Conservation (phyloP, 2,797 vertebrate genomes). For the Galagoides demidoff region DNA sequence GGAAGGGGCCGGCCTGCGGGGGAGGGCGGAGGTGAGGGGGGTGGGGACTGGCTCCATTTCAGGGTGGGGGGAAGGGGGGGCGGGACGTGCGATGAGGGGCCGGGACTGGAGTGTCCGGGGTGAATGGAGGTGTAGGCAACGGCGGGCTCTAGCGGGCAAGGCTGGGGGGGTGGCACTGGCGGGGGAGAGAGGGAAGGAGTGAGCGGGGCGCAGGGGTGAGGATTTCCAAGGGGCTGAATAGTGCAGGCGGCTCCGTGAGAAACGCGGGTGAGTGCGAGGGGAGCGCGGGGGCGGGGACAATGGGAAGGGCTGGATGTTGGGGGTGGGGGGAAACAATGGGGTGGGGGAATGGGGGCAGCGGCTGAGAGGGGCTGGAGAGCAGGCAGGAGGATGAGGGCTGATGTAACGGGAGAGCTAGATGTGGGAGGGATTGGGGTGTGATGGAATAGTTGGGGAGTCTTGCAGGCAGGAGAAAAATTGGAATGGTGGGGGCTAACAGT, state of each 20-base stretch:
- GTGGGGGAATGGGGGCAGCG: slow-evolving; percentile 54
- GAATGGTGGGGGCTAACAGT: slow-evolving; percentile 4
- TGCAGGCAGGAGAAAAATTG: neutral
- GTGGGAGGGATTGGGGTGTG: slow-evolving; percentile 45
- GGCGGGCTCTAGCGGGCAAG: neutral
- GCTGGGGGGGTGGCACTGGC: neutral
- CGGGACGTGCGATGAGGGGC: slow-evolving; percentile 60
- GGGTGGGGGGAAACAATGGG: slow-evolving; percentile 70
- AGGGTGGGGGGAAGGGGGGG: slow-evolving; percentile 70
- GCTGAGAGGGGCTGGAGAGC: slow-evolving; percentile 12
- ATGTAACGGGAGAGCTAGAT: slow-evolving; percentile 36
- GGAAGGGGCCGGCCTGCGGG: slow-evolving; percentile 38
- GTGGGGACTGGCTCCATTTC: slow-evolving; percentile 58
- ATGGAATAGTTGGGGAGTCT: slow-evolving; percentile 65
- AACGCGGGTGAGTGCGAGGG: slow-evolving; percentile 70
- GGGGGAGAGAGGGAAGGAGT: neutral
- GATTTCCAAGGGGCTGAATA: slow-evolving; percentile 34
- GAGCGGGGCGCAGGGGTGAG: slow-evolving; percentile 54
- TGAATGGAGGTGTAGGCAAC: slow-evolving; percentile 55
- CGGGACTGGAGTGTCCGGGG: slow-evolving; percentile 48
- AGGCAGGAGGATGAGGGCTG: neutral
- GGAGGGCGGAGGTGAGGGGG: slow-evolving; percentile 53
- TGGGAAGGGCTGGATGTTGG: slow-evolving; percentile 56
- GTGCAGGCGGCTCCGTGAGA: slow-evolving; percentile 44
- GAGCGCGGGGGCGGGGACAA: slow-evolving; percentile 76